Conservation (phyloP, 2,113 vertebrate genomes). For the Seriola quinqueradiata region DNA sequence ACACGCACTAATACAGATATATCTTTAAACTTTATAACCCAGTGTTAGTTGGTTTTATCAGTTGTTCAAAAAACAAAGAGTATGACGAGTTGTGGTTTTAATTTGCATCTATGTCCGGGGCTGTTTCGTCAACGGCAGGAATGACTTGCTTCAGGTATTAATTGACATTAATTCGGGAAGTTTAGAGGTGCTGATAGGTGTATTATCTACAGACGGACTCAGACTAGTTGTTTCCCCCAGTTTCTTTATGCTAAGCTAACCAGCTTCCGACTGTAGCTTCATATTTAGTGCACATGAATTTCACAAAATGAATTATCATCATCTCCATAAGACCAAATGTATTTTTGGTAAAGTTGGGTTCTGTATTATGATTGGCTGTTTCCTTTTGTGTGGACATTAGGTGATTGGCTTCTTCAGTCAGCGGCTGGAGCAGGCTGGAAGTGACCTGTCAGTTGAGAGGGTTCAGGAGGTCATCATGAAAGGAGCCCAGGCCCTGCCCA, state of each 20-base stretch:
- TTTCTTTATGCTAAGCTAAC: no score
- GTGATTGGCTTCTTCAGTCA: conserved; percentile 97
- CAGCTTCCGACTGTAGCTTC: neutral
- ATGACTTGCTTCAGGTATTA: no score
- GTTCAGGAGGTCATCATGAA: conserved; percentile 99
- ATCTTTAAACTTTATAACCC: neutral
- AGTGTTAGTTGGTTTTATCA: neutral
- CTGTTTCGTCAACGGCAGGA: neutral
- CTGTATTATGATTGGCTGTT: conserved; percentile 39
- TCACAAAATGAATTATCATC: neutral
- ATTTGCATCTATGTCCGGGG: no score
- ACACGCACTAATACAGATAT: neutral
- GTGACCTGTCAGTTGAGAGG: conserved; percentile 95
- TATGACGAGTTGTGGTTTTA: no score
- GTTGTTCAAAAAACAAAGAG: neutral
- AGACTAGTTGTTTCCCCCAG: no score
- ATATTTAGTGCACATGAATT: neutral
- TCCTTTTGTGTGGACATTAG: conserved; percentile 75
- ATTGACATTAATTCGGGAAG: no score
- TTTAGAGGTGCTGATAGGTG: no score
- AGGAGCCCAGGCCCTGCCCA: conserved; percentile 94
- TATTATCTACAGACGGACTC: no score
- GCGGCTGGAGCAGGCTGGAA: conserved; percentile 93
- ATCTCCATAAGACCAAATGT: neutral
- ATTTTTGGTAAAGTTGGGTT: neutral